A percentile compares a stretch with the other conserved stretches of the same genome.
Conservation (phyloP, 2,888 invertebrate genomes). For the Leistus spinibarbis region DNA sequence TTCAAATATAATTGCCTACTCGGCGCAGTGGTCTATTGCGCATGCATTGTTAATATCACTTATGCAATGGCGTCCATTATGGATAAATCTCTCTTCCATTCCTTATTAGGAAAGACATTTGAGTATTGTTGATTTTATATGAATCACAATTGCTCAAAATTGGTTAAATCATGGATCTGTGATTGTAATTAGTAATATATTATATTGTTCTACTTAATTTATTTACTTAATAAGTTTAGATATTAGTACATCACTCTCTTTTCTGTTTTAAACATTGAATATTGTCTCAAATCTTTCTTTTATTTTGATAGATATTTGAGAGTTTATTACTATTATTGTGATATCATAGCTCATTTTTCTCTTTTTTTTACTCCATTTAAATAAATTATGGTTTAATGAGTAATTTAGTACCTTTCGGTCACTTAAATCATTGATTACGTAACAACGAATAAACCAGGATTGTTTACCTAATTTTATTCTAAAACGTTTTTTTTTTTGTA, state of each 20-base stretch:
- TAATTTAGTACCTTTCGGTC: too few relatives aligned
- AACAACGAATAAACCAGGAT: too few relatives aligned
- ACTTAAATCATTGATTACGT: too few relatives aligned
- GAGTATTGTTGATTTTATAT: background rate
- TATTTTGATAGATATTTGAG: background rate
- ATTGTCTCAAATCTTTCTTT: background rate
- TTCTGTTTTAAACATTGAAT: background rate
- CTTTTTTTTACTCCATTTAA: too few relatives aligned
- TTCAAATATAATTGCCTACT: background rate
- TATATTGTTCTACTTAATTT: constrained; percentile 18
- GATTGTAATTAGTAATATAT: constrained; percentile 22
- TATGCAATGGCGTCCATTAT: background rate
- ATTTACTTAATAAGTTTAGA: constrained; percentile 23
- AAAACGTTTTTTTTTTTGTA: too few relatives aligned
- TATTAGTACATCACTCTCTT: constrained; percentile 12
- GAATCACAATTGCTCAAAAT: background rate
- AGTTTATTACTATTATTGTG: background rate
- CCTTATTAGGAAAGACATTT: constrained; percentile 3
- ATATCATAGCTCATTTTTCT: too few relatives aligned
- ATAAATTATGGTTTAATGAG: too few relatives aligned
- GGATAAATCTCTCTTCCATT: background rate
- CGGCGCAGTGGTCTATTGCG: background rate
- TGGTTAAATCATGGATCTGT: constrained; percentile 17
- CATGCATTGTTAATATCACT: background rate
- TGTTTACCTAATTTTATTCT: too few relatives aligned